These are phyloP conservation scores for Drosophila prolongata DNA, from an alignment of 2,888 invertebrate genomes.

Conservation along the genomic window DNA sequence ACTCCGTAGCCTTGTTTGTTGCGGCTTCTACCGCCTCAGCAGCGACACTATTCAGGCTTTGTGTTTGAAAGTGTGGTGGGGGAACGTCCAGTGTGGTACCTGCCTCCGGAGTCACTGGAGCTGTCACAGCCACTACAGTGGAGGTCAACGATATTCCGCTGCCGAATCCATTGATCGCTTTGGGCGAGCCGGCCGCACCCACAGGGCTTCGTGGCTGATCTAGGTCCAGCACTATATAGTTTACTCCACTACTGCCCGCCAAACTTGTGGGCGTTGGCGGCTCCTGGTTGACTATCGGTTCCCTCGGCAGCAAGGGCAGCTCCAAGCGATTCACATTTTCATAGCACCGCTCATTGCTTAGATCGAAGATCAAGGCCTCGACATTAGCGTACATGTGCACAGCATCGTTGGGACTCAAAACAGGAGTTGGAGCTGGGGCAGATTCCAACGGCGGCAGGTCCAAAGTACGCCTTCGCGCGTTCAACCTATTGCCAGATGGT, in stretches of 20 bases:
- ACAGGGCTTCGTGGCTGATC: constrained; percentile 80
- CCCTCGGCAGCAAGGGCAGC: constrained; percentile 67
- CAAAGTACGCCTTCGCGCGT: constrained; percentile 40
- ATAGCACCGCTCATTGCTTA: constrained; percentile 76
- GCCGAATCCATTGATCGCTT: constrained; percentile 19
- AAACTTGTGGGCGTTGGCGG: constrained; percentile 69
- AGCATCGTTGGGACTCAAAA: constrained; percentile 56
- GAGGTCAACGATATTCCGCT: constrained; percentile 24
- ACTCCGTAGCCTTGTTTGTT: constrained; percentile 26
- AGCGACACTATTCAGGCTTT: constrained; percentile 40
- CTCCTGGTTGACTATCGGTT: constrained; percentile 38
- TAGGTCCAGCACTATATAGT: constrained; percentile 84
- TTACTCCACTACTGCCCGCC: constrained; percentile 67
- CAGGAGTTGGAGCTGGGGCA: constrained; percentile 71
- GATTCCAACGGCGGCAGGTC: constrained; percentile 83
- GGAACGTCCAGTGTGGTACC: constrained; percentile 23
- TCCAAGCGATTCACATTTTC: constrained; percentile 80
- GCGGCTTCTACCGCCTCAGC: constrained; percentile 32
- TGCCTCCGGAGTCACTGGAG: constrained; percentile 44
- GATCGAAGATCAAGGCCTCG: constrained; percentile 62
- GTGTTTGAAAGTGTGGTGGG: constrained; percentile 22
- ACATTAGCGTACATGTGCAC: constrained; percentile 81
- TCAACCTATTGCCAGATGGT: constrained; percentile 26
- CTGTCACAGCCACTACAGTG: constrained; percentile 16
- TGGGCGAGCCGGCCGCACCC: constrained; percentile 47